phyloP scores from a whole-genome alignment of 2,888 invertebrate genomes.

The Tipula vernalis region DNA sequence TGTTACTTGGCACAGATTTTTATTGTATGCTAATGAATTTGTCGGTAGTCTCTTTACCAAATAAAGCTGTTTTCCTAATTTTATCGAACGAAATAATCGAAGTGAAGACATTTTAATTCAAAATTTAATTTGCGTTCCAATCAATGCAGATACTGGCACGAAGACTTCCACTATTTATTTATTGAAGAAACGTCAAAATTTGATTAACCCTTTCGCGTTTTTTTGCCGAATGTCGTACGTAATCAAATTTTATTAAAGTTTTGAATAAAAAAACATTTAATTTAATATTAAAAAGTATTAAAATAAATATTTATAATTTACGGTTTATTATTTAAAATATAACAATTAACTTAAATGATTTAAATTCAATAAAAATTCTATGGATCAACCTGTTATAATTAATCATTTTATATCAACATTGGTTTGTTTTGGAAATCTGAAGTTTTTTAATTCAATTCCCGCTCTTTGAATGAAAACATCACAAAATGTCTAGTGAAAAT shows the following conservation, averaged over 20 bases:
- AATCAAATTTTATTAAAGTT: background rate
- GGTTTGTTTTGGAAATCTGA: background rate
- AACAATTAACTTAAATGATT: background rate
- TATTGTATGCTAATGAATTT: background rate
- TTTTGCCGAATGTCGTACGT: background rate
- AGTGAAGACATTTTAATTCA: background rate
- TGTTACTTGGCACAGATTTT: background rate
- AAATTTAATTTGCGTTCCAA: background rate
- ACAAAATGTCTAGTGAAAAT: slow-evolving; percentile 7
- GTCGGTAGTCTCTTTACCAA: background rate
- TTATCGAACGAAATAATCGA: background rate
- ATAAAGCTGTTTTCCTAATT: background rate
- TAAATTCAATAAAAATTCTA: background rate
- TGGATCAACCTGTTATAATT: background rate
- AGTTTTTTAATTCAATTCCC: background rate
- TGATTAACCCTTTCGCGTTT: background rate
- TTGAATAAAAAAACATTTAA: background rate
- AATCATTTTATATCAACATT: background rate
- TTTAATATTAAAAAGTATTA: background rate
- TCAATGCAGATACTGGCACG: background rate
- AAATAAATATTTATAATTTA: background rate
- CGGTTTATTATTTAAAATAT: background rate
- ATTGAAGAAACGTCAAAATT: background rate
- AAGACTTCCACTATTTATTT: background rate
- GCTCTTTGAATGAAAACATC: slow-evolving; percentile 6